Conservation (phyloP, 2,797 vertebrate genomes). For the Paedocypris micromegethes region DNA sequence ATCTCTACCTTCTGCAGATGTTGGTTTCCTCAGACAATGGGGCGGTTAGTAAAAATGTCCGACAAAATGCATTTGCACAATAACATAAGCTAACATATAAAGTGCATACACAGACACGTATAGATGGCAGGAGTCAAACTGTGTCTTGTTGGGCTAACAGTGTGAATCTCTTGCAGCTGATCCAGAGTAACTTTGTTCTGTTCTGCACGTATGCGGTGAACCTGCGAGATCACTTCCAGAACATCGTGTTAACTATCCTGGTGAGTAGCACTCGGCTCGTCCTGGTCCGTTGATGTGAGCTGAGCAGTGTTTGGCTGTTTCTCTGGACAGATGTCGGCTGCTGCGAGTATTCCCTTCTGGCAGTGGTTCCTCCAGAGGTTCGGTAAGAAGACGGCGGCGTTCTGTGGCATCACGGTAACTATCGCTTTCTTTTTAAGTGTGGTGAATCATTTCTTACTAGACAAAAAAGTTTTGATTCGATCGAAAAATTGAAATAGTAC, state of each 20-base stretch:
- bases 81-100: too few species aligned
- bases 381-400: slow-evolving; percentile 88
- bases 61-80: too few species aligned
- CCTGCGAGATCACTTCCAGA: slow-evolving; percentile 86
- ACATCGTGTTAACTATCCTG: slow-evolving; percentile 89
- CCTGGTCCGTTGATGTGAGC: not conserved
- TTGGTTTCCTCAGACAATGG: too few species aligned
- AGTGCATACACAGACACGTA: too few species aligned
- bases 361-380: slow-evolving; percentile 88
- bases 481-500: too few species aligned
- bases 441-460: too few species aligned
- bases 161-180: slow-evolving; percentile 71
- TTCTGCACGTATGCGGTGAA: slow-evolving; percentile 87
- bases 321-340: slow-evolving; percentile 78
- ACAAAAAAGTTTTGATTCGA: too few species aligned
- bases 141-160: not conserved
- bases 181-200: slow-evolving; percentile 93
- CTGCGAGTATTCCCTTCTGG: slow-evolving; percentile 88
- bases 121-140: too few species aligned
- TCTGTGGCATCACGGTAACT: slow-evolving; percentile 86
- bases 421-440: not conserved
- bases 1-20: too few species aligned
- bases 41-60: too few species aligned
- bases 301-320: not conserved
- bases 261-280: slow-evolving; percentile 64